Percentiles rank a stretch among this genome's conserved stretches.
Evolutionary conservation across 2,888 invertebrate genomes (phyloP).

Genomic region (Antheraea assamensis): DNA sequence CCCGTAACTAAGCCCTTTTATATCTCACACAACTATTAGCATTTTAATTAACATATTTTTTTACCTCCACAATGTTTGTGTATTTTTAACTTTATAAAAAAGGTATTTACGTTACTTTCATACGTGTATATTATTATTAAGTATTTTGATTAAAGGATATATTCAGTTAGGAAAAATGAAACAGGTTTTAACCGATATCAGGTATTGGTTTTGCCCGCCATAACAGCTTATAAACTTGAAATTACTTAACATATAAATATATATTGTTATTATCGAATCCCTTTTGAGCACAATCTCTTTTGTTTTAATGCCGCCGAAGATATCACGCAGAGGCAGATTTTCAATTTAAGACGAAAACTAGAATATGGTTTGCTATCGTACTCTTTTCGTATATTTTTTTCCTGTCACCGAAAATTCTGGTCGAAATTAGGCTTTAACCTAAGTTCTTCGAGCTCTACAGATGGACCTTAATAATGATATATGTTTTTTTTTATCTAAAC

Average conservation of each 20-base stretch:
- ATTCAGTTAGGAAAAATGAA: neutral
- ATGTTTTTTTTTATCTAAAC: no score
- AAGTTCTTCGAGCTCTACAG: no score
- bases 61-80: neutral
- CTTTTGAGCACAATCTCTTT: no score
- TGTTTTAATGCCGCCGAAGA: no score
- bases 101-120: neutral
- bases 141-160: neutral
- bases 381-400: neutral
- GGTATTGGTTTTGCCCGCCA: no score
- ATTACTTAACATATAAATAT: neutral
- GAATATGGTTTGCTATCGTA: neutral
- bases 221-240: neutral
- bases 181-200: neutral
- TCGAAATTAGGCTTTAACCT: neutral
- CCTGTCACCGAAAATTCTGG: no score
- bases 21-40: slow-evolving; percentile 3
- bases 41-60: slow-evolving; percentile 9
- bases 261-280: neutral
- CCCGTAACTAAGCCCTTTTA: neutral
- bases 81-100: slow-evolving; percentile 8
- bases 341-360: neutral
- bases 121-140: neutral
- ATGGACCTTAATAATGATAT: no score
- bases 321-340: neutral